These are phyloP conservation scores for Gorsachius goisagi DNA, from an alignment of 2,113 vertebrate genomes.

Conservation along the genomic window DNA sequence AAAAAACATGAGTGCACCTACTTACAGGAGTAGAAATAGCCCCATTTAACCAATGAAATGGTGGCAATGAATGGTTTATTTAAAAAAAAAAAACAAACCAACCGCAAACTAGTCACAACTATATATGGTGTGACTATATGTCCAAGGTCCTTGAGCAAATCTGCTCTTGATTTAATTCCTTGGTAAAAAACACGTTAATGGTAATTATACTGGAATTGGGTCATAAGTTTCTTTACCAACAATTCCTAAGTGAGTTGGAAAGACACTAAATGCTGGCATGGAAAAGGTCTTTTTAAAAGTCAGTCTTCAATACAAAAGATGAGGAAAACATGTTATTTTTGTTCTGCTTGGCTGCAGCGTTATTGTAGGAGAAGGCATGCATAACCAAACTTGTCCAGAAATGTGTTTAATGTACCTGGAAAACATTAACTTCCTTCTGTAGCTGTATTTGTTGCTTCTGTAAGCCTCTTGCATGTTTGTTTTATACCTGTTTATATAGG, in stretches of 20 bases:
- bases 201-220: background rate
- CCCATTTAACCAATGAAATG: background rate
- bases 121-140: background rate
- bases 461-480: background rate
- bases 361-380: background rate
- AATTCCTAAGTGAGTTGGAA: background rate
- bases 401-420: background rate
- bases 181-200: background rate
- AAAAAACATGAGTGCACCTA: background rate
- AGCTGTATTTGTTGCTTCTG: background rate
- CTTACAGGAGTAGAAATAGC: background rate
- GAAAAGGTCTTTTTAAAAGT: background rate
- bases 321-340: slow-evolving; percentile 17
- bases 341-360: background rate
- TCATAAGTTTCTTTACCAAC: background rate
- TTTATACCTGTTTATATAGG: background rate
- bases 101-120: background rate
- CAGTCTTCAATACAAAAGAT: background rate
- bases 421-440: slow-evolving; percentile 50
- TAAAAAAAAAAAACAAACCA: no score
- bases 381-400: slow-evolving; percentile 13
- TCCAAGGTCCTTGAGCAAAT: background rate
- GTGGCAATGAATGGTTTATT: background rate
- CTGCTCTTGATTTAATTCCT: background rate
- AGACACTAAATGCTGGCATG: background rate